Conservation (phyloP, 1,140 invertebrate genomes). For the Platyscapa corneri region DNA sequence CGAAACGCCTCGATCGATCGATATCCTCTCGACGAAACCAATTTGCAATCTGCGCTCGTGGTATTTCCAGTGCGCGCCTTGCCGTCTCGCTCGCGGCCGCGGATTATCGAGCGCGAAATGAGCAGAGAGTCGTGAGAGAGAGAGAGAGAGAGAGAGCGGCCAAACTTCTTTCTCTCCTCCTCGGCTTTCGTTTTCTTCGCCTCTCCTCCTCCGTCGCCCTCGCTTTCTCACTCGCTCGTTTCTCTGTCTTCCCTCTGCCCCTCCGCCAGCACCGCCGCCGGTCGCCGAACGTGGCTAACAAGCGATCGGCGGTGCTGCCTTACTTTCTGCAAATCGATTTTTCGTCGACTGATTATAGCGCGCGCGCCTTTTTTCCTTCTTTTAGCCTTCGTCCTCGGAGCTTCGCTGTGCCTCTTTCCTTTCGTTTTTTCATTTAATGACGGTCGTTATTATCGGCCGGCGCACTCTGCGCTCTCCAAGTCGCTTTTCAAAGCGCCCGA, state of each 20-base stretch:
- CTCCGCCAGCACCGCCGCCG: neutral
- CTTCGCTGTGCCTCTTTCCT: neutral
- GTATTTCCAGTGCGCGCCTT: neutral
- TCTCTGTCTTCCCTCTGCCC: neutral
- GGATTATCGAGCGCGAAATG: slow-evolving; percentile 39
- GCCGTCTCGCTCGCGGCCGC: slow-evolving; percentile 23
- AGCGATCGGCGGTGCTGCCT: slow-evolving; percentile 34
- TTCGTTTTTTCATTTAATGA: slow-evolving; percentile 28
- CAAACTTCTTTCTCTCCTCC: slow-evolving; percentile 18
- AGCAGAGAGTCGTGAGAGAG: neutral
- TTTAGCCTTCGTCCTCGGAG: slow-evolving; percentile 2
- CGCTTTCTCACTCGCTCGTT: neutral
- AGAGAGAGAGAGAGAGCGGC: neutral
- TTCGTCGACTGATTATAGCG: slow-evolving; percentile 31
- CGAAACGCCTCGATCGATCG: slow-evolving; percentile 38
- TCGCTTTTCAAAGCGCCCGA: neutral
- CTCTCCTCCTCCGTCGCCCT: neutral
- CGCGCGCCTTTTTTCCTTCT: neutral
- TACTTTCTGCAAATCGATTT: slow-evolving; percentile 46
- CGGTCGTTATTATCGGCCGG: slow-evolving; percentile 38
- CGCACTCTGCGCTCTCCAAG: neutral
- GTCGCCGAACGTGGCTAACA: slow-evolving; percentile 27
- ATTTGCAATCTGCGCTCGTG: slow-evolving; percentile 44
- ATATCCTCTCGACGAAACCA: slow-evolving; percentile 45
- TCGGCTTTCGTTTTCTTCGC: slow-evolving; percentile 36